A percentile compares a stretch with the other conserved stretches of the same genome.
phyloP scores from a whole-genome alignment of 2,113 vertebrate genomes.

The Butorides virescens region DNA sequence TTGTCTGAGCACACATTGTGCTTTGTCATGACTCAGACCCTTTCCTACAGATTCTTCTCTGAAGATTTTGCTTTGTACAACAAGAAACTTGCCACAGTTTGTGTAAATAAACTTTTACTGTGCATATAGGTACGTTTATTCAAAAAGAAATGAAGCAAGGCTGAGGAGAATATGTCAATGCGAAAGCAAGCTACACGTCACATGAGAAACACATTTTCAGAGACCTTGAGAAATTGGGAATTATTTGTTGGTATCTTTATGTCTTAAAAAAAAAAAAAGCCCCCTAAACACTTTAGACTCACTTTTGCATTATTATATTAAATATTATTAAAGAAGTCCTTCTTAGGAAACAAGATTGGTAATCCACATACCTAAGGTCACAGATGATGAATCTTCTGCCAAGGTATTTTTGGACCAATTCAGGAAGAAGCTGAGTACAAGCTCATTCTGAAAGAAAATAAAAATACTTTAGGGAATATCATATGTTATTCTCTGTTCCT shows the following conservation, averaged over 20 bases:
- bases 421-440: slow-evolving; percentile 82
- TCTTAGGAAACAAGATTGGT: not conserved
- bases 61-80: not conserved
- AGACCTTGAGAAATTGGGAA: not conserved
- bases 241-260: not conserved
- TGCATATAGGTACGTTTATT: not conserved
- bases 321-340: not conserved
- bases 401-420: slow-evolving; percentile 68
- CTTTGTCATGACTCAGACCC: not conserved
- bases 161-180: not conserved
- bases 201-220: not conserved
- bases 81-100: not conserved
- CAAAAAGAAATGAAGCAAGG: not conserved
- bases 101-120: not conserved
- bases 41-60: not conserved
- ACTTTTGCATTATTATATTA: not conserved
- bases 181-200: not conserved
- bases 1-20: not conserved
- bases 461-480: not conserved
- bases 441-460: slow-evolving; percentile 79
- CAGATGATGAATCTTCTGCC: not conserved
- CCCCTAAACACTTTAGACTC: not conserved
- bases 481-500: not conserved
- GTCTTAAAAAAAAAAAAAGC: not conserved
- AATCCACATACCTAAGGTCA: slow-evolving; percentile 51